A percentile compares a stretch with the other conserved stretches of the same genome.
Conservation (phyloP, 2,888 invertebrate genomes). For the Pelosia muscerda region DNA sequence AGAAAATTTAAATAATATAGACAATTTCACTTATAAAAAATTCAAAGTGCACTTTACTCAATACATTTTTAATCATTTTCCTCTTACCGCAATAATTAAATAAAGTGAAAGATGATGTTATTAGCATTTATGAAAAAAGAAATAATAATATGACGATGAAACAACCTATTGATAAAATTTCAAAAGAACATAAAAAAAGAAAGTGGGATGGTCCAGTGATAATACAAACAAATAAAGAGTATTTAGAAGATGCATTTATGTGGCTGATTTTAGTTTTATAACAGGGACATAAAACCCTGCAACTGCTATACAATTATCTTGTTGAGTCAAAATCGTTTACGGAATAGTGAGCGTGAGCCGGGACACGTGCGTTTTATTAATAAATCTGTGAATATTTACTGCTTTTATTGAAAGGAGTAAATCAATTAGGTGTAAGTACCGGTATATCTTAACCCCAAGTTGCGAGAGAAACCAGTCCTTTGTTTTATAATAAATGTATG, state of each 20-base stretch:
- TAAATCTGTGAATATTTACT: too few relatives aligned
- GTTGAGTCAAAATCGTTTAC: neutral
- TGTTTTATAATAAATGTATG: too few relatives aligned
- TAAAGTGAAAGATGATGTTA: neutral
- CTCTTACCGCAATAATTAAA: neutral
- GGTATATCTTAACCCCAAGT: too few relatives aligned
- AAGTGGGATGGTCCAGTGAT: too few relatives aligned
- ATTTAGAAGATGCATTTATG: neutral
- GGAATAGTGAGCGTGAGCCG: too few relatives aligned
- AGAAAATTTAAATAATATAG: slow-evolving; percentile 1
- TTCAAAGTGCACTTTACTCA: neutral
- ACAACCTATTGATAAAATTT: neutral
- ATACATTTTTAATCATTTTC: neutral
- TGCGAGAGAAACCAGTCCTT: too few relatives aligned
- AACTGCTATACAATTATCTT: neutral
- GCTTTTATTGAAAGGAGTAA: too few relatives aligned
- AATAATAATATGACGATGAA: neutral
- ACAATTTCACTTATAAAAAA: neutral
- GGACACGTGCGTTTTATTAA: too few relatives aligned
- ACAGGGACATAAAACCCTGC: neutral
- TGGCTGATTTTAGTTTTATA: too few relatives aligned
- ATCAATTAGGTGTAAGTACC: too few relatives aligned
- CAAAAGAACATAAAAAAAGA: neutral
- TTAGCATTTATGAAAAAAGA: neutral
- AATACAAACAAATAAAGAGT: too few relatives aligned